Percentiles rank a stretch among this genome's conserved stretches.
phyloP scores from a whole-genome alignment of 1,140 invertebrate genomes.

The Temnothorax nylanderi region DNA sequence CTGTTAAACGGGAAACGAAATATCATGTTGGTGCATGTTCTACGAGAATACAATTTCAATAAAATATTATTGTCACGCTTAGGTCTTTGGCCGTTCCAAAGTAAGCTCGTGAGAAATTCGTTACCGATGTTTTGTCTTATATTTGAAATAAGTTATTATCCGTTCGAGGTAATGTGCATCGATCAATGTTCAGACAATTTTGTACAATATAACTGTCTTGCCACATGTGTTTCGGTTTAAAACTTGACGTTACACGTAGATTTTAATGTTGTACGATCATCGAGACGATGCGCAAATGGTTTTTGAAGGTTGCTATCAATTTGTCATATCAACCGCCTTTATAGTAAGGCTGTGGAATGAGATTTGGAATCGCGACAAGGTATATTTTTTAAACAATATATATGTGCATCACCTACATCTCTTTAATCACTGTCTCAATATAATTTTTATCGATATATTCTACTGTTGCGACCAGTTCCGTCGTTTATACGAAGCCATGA shows the following conservation, averaged over 20 bases:
- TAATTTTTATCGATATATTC: not conserved
- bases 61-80: conserved; percentile 19
- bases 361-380: conserved; percentile 36
- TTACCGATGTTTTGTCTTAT: not conserved
- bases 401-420: not conserved
- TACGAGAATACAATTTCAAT: conserved; percentile 27
- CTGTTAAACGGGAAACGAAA: not conserved
- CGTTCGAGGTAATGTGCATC: conserved; percentile 21
- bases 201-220: not conserved
- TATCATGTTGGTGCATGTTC: conserved; percentile 1
- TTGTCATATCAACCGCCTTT: not conserved
- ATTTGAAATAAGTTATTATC: conserved; percentile 21
- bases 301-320: conserved; percentile 34
- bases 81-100: conserved; percentile 20
- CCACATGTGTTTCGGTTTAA: not conserved
- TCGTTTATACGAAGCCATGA: conserved; percentile 8
- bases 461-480: not conserved
- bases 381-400: not conserved
- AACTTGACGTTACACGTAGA: conserved; percentile 6
- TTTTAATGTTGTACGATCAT: conserved; percentile 20
- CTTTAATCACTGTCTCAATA: not conserved
- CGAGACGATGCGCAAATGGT: conserved; percentile 18
- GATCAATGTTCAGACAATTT: not conserved
- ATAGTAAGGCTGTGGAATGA: not conserved
- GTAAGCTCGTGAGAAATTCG: not conserved